Conservation (phyloP, 2,888 invertebrate genomes). For the Amorpha juglandis region DNA sequence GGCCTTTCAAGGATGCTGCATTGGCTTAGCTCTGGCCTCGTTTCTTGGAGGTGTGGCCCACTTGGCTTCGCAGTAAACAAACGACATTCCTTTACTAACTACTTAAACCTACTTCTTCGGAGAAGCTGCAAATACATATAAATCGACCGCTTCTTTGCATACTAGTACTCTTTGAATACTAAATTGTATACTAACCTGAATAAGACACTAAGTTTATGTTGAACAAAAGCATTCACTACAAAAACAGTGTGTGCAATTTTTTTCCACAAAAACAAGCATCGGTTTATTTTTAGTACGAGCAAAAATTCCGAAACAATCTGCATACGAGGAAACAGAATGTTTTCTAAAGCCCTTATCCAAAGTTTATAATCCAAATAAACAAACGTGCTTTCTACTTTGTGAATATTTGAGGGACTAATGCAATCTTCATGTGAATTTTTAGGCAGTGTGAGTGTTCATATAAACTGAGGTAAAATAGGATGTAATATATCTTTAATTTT, state of each 20-base stretch:
- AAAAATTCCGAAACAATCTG: constrained; percentile 27
- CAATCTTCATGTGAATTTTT: neutral
- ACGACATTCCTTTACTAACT: constrained; percentile 69
- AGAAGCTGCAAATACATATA: constrained; percentile 40
- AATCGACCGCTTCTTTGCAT: constrained; percentile 37
- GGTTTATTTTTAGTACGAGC: constrained; percentile 24
- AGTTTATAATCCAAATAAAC: constrained; percentile 33
- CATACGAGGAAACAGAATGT: constrained; percentile 41
- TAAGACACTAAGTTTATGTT: neutral
- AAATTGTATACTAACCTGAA: constrained; percentile 18
- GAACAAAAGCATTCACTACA: neutral
- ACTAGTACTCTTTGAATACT: constrained; percentile 29
- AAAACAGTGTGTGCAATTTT: constrained; percentile 6
- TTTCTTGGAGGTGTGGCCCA: constrained; percentile 69
- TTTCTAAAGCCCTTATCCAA: constrained; percentile 34
- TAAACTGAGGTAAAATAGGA: neutral
- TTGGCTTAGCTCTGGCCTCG: constrained; percentile 57
- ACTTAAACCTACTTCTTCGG: constrained; percentile 43
- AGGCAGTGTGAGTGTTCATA: neutral
- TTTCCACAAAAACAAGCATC: constrained; percentile 24
- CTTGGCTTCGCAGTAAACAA: constrained; percentile 46
- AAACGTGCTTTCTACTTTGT: constrained; percentile 33
- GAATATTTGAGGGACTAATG: constrained; percentile 26
- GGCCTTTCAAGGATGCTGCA: constrained; percentile 82
- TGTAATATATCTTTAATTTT: neutral